phyloP scores from a whole-genome alignment of 2,888 invertebrate species.

The Zygogramma bicolorata region DNA sequence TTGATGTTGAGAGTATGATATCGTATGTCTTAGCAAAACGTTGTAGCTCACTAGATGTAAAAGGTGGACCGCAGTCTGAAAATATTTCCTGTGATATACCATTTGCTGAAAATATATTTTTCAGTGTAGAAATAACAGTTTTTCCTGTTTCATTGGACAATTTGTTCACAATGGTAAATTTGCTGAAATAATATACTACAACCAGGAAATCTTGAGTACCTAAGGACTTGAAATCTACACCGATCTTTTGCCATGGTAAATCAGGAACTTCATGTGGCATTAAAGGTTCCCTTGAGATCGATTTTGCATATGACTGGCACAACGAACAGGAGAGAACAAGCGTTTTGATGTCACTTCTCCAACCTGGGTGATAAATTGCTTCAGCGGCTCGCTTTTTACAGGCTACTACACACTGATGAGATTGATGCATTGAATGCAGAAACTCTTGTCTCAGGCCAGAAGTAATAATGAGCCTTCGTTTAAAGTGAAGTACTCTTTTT shows the following conservation, averaged over 20 bases:
- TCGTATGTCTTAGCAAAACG: background rate
- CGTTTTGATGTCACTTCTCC: conserved; percentile 46
- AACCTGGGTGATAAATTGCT: conserved; percentile 48
- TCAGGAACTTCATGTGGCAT: conserved; percentile 24
- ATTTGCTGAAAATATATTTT: background rate
- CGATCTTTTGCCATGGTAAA: conserved; percentile 34
- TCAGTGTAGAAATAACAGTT: background rate
- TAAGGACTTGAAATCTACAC: conserved; percentile 26
- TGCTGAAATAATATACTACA: background rate
- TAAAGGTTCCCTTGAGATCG: conserved; percentile 31
- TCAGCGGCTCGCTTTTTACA: conserved; percentile 38
- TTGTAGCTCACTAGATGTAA: background rate
- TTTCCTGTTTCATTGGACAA: background rate
- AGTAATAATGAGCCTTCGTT: conserved; percentile 17
- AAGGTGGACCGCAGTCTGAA: background rate
- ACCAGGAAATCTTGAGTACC: conserved; percentile 35
- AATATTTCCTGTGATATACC: background rate
- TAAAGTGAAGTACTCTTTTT: conserved; percentile 10
- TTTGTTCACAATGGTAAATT: background rate
- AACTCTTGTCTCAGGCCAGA: conserved; percentile 12
- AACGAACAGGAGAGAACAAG: conserved; percentile 25
- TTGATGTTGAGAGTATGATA: background rate
- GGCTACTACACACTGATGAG: conserved; percentile 28
- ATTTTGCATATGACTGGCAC: conserved; percentile 26
- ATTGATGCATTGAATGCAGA: conserved; percentile 17